Conservation (phyloP, 2,797 vertebrate species). For the Macropodus opercularis region DNA sequence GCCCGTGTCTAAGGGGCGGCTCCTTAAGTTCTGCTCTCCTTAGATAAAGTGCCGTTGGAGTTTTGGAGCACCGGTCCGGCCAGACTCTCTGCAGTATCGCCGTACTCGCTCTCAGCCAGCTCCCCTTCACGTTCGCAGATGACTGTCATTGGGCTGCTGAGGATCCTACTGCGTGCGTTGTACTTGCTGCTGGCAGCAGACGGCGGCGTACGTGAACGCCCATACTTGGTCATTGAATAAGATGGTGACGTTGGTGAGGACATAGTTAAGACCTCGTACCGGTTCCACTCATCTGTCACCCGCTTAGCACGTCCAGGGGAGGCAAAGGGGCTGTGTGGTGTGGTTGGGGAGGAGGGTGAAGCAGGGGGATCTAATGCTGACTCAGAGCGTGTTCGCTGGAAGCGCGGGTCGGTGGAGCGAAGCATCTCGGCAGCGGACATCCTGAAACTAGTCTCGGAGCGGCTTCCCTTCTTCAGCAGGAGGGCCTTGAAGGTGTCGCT, state of each 20-base stretch:
- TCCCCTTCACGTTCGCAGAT: conserved; percentile 97
- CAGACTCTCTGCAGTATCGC: conserved; percentile 48
- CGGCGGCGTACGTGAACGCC: conserved; percentile 92
- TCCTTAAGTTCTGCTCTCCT: conserved; percentile 80
- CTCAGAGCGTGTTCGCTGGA: conserved; percentile 85
- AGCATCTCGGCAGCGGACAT: conserved; percentile 98
- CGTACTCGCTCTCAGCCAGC: conserved; percentile 71
- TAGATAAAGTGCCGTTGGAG: conserved; percentile 78
- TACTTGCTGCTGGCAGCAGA: conserved; percentile 98
- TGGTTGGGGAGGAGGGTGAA: conserved; percentile 57
- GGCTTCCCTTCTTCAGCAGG: conserved; percentile 94
- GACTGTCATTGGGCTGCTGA: conserved; percentile 98
- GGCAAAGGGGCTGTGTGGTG: conserved; percentile 78
- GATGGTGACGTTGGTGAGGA: conserved; percentile 84
- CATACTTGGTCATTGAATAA: conserved; percentile 84
- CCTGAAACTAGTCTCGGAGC: conserved; percentile 90
- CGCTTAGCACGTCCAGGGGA: conserved; percentile 85
- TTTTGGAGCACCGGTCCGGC: conserved; percentile 59
- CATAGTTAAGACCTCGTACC: conserved; percentile 85
- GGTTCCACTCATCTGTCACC: conserved; percentile 90
- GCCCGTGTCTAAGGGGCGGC: conserved; percentile 34
- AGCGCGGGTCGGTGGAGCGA: conserved; percentile 92
- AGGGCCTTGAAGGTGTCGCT: conserved; percentile 98
- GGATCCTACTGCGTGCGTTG: conserved; percentile 90
- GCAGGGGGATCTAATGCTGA: conserved; percentile 61